Evolutionary conservation across 1,140 invertebrate species (phyloP).

Genomic region (Scylla paramamosain): DNA sequence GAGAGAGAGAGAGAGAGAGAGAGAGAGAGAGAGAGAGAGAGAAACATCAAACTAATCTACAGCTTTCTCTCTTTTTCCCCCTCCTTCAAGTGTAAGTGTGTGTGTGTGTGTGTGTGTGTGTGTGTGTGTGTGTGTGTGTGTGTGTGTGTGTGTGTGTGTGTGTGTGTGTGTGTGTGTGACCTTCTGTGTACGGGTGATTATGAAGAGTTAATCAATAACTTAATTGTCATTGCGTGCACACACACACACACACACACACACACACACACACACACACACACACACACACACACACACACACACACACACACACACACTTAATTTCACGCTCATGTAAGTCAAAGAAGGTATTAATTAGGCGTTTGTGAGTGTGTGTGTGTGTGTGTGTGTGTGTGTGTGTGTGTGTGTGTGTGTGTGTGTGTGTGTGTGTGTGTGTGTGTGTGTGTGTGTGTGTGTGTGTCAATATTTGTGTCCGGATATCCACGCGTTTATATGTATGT

Average conservation of each 20-base stretch:
- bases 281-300: neutral
- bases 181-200: slow-evolving; percentile 1
- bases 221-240: neutral
- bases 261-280: slow-evolving; percentile 16
- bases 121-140: slow-evolving; percentile 41
- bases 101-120: slow-evolving; percentile 12
- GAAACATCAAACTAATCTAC: neutral
- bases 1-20: slow-evolving; percentile 8
- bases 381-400: slow-evolving; percentile 34
- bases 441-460: neutral
- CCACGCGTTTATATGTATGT: no score
- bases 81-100: neutral
- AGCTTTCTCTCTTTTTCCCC: neutral
- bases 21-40: slow-evolving; percentile 32
- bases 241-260: slow-evolving; percentile 20
- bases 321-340: neutral
- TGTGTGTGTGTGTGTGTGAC: slow-evolving; percentile 6
- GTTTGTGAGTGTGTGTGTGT: no score
- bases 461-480: no score
- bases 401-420: slow-evolving; percentile 51
- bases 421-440: slow-evolving; percentile 44
- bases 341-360: no score
- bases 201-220: neutral
- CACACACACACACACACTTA: neutral
- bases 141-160: slow-evolving; percentile 43